A percentile compares a stretch with the other conserved stretches of the same genome.
Evolutionary conservation across 2,888 invertebrate genomes (phyloP).

Genomic region (Deilephila elpenor): DNA sequence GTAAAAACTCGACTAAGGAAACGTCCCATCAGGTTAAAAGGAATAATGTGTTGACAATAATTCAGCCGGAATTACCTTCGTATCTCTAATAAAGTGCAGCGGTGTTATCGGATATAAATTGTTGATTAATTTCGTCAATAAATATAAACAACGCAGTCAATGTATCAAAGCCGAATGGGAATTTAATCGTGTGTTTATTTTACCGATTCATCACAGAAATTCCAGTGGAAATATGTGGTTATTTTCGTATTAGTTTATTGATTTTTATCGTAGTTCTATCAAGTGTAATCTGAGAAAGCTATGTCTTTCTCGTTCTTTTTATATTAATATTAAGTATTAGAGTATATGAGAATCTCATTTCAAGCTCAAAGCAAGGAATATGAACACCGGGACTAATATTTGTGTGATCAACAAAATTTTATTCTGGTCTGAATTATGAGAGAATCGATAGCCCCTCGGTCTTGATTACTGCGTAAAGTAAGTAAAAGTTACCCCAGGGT

Average conservation of each 20-base stretch:
- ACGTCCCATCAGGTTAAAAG: constrained; percentile 7
- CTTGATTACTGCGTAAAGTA: no score
- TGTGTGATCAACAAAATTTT: no score
- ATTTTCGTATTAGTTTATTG: not conserved
- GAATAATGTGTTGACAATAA: constrained; percentile 18
- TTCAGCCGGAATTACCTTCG: constrained; percentile 10
- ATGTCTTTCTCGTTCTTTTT: no score
- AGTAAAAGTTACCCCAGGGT: no score
- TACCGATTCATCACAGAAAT: not conserved
- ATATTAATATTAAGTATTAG: no score
- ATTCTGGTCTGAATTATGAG: no score
- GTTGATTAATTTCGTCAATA: constrained; percentile 11
- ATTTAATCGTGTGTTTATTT: not conserved
- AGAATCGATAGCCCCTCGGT: no score
- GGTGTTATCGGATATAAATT: not conserved
- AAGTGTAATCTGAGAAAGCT: no score
- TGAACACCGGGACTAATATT: no score
- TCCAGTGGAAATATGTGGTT: not conserved
- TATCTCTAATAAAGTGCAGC: constrained; percentile 2
- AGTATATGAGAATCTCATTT: no score
- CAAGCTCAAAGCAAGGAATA: no score
- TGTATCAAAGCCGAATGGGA: not conserved
- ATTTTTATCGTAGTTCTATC: no score
- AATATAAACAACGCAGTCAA: constrained; percentile 2
- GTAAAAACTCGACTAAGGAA: not conserved